Percentiles rank a stretch among this genome's conserved stretches.
phyloP scores from a whole-genome alignment of 1,140 invertebrate species.

The Drosophila nannoptera region DNA sequence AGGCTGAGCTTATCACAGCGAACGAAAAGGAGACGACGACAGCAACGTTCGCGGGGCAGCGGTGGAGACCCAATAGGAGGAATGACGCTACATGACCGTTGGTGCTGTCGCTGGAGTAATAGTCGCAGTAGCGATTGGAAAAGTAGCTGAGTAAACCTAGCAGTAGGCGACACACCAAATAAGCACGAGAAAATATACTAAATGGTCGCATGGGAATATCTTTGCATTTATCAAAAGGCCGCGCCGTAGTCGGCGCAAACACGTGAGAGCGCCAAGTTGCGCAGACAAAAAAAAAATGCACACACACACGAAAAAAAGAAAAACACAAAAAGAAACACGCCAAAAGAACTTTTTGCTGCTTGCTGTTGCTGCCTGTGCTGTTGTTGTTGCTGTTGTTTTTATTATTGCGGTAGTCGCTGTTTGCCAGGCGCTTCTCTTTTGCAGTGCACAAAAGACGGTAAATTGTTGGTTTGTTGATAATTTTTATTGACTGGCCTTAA shows the following conservation, averaged over 20 bases:
- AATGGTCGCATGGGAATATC: slow-evolving; percentile 72
- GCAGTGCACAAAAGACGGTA: slow-evolving; percentile 41
- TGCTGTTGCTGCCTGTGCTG: slow-evolving; percentile 20
- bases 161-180: slow-evolving; percentile 41
- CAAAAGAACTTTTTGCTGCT: slow-evolving; percentile 6
- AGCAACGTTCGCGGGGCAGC: not conserved
- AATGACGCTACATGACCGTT: slow-evolving; percentile 29
- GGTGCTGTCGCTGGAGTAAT: slow-evolving; percentile 14
- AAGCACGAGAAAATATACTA: slow-evolving; percentile 55
- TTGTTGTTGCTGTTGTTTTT: slow-evolving; percentile 31
- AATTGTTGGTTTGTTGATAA: slow-evolving; percentile 25
- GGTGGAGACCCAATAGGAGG: slow-evolving; percentile 29
- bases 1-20: slow-evolving; percentile 33
- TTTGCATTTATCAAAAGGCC: slow-evolving; percentile 57
- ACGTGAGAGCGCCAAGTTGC: slow-evolving; percentile 57
- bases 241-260: slow-evolving; percentile 46
- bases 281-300: slow-evolving; percentile 38
- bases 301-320: slow-evolving; percentile 3
- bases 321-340: slow-evolving; percentile 29
- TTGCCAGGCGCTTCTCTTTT: slow-evolving; percentile 4
- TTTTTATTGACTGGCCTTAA: slow-evolving; percentile 18
- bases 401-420: slow-evolving; percentile 27
- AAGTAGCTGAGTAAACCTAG: slow-evolving; percentile 20
- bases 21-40: slow-evolving; percentile 10
- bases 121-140: slow-evolving; percentile 13